Base-by-base conservation (phyloP, 2,888 invertebrate genomes). In the Suillia variegata region DNA sequence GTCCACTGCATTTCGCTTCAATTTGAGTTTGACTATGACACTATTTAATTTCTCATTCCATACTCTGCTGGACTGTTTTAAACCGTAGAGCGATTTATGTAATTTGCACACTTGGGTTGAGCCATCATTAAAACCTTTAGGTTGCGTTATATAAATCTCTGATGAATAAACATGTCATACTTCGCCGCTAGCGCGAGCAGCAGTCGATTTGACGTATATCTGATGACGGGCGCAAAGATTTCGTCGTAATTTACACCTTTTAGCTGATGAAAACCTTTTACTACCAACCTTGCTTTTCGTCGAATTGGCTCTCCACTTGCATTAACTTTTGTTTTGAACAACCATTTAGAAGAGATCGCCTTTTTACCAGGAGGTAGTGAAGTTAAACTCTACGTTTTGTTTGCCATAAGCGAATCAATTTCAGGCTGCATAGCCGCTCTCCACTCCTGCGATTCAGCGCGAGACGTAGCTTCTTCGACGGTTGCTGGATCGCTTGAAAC, bases 121-220 rank as follows among this genome's bases (percentile, higher is more conserved):
- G 22, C 59, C 62, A 48, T 64, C 64, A 5, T 54, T 47, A 34
- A 63, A 67, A 21, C 62, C 62, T 24, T 67, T 56, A 15, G 62
- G 67, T 49, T 70, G 64, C 10, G 49, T 12, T 54, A 69, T 67
- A 53, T 31, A 6, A 54, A 64, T 53, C 64, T 56, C 33, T 65
- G 61, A 34, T 64, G 62, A n/a, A 65, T 56, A 8, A 58, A 48
- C 6, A 64, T 53, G 20, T 61, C 61, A 21, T 62, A 58, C 52
- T 56, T 64, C 4, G 55, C 64, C 5, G 66, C 59, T 22, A 65
- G 17, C 15, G 64, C 60, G 31, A 64, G 34, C 13, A 64, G 56
- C 47, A 55, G 64, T 1, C 61, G 53, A 22, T 62, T 56, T 31
- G 62, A 61, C 15, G 55, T 59, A 26, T 63, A 64, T 15, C 66